Evolutionary conservation across 2,888 invertebrate genomes (phyloP), one percentile per base, ranked within the genome.

Genomic region (Sphecodes monilicornis): DNA sequence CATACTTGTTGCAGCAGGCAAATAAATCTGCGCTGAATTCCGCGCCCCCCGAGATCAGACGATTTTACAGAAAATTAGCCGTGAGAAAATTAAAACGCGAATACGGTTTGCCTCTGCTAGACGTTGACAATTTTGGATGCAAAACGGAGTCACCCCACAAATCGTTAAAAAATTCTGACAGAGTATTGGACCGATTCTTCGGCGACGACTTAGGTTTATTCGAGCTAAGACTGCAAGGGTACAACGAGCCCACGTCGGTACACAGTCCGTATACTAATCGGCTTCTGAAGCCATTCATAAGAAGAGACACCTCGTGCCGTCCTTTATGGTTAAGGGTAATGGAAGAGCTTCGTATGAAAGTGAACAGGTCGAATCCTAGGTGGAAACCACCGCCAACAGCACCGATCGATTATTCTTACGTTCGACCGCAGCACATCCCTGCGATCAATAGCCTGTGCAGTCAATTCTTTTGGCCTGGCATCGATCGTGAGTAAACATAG

Each of bases 391-490:
- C 96, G 86, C 82, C 94, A 5, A 95, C 95, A 78, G 96, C 96
- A 3, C 95, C 97, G 0, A 96, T 99, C 18, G 98, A 98, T 95
- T 99, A 97, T 95, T 97, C 97, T 89, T 98, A 98, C 94, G 97
- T 99, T 29, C 96, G 97, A 60, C 98, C 98, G 0, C 97, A 98
- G 91, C 98, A 98, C 94, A 97, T 99, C 87, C 97, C 98, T 1
- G 97, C 98, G 0, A 97, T 99, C 86, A 99, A 99, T 95, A 96
- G 96, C 80, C 95, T 98, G 26, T 97, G 98, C 87, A 96, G 97
- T 87, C 97, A 97, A 92, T 97, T 97, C 94, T 99, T 99, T 95
- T 99, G 99, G 98, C 97, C 98, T 2, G 98, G 98, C 71, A 97
- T 99, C 85, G 98, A 99, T 95, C 95, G 98, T 98, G 95, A 96